phyloP scores from a whole-genome alignment of 2,888 invertebrate genomes.

The Microplitis deprimator region DNA sequence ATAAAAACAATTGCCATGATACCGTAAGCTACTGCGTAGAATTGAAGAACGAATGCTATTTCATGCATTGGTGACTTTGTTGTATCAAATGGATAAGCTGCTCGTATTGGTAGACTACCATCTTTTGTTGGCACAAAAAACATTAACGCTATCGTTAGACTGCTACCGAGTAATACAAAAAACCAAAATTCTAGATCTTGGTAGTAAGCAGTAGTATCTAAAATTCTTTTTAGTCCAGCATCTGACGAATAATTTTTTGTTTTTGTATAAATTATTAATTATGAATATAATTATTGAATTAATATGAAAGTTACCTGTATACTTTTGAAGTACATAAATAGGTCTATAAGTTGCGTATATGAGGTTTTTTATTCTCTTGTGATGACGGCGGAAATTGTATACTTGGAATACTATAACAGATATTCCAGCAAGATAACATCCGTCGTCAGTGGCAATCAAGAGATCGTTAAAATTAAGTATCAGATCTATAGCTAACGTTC shows the following conservation, averaged over 20 bases:
- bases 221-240: constrained; percentile 1
- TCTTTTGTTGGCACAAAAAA: constrained; percentile 47
- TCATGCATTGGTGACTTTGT: constrained; percentile 51
- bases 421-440: constrained; percentile 58
- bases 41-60: constrained; percentile 46
- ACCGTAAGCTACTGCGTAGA: too few relatives aligned
- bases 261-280: too few relatives aligned
- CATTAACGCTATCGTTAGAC: constrained; percentile 54
- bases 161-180: constrained; percentile 51
- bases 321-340: constrained; percentile 50
- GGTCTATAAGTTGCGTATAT: constrained; percentile 43
- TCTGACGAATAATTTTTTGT: neutral
- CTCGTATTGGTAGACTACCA: constrained; percentile 59
- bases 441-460: constrained; percentile 58
- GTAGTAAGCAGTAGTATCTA: constrained; percentile 13
- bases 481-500: constrained; percentile 55
- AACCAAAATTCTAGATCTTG: constrained; percentile 29
- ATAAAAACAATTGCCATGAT: constrained; percentile 51
- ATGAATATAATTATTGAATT: too few relatives aligned
- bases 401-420: constrained; percentile 57
- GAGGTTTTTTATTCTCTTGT: constrained; percentile 45
- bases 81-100: constrained; percentile 60
- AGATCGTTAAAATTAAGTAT: constrained; percentile 51
- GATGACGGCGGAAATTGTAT: constrained; percentile 51
- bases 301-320: constrained; percentile 45